Evolutionary conservation across 2,888 invertebrate genomes (phyloP).

Genomic region (Gibbula magus): DNA sequence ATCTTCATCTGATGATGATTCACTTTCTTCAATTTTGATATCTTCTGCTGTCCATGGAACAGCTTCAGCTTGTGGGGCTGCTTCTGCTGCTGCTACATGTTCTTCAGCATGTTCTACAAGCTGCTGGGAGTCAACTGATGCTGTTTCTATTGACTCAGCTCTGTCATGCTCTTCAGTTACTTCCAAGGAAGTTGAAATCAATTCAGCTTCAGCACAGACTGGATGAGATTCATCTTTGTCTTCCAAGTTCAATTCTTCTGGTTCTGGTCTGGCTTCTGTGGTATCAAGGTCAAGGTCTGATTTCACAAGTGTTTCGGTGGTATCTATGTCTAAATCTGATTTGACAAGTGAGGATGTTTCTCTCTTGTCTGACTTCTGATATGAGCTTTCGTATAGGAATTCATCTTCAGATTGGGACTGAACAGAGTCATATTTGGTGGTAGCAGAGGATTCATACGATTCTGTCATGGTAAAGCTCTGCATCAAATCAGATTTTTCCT

Average conservation of each 20-base stretch:
- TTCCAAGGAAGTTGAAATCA: not conserved
- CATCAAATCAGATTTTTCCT: not conserved
- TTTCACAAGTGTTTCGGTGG: not conserved
- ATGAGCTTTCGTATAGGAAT: not conserved
- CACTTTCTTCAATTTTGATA: not conserved
- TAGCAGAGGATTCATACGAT: not conserved
- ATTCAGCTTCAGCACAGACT: conserved; percentile 2
- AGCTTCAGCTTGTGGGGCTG: not conserved
- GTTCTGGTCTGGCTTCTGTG: conserved; percentile 4
- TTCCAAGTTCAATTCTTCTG: conserved; percentile 2
- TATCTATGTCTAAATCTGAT: conserved; percentile 8
- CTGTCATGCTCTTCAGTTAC: not conserved
- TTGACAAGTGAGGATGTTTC: not conserved
- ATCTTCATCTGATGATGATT: conserved; percentile 7
- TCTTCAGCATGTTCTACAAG: not conserved
- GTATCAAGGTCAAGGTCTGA: conserved; percentile 12
- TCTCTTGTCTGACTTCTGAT: no score
- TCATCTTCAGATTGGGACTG: not conserved
- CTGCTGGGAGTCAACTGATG: conserved; percentile 12
- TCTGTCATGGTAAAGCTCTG: not conserved
- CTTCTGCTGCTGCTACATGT: not conserved
- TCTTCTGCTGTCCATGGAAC: conserved; percentile 15
- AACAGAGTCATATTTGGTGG: not conserved
- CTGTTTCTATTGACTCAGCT: conserved; percentile 17
- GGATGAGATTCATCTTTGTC: not conserved